phyloP scores from a whole-genome alignment of 2,113 vertebrate genomes.

The Ardeotis arabs region DNA sequence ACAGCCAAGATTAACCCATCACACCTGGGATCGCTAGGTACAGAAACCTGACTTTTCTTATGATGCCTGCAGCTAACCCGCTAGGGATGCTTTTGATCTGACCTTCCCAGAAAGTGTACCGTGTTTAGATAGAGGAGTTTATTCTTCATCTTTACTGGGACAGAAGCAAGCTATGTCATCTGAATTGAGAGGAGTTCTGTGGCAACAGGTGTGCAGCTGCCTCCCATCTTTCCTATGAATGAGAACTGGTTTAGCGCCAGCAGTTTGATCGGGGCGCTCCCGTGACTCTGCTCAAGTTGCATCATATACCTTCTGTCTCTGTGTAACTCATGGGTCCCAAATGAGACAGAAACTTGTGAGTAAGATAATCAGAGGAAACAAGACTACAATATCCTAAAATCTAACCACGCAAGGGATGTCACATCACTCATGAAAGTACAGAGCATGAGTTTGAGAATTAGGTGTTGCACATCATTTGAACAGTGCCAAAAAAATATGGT shows the following conservation, averaged over 20 bases:
- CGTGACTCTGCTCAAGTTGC: neutral
- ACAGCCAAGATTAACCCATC: neutral
- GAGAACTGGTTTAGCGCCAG: neutral
- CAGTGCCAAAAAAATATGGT: neutral
- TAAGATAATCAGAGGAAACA: neutral
- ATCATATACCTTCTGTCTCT: neutral
- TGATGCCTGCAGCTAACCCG: neutral
- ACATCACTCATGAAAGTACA: neutral
- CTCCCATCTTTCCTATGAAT: accelerated
- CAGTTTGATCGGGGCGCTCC: neutral
- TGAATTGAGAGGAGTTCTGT: neutral
- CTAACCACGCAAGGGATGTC: neutral
- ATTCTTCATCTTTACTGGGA: neutral
- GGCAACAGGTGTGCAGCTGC: neutral
- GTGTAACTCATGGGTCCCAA: neutral
- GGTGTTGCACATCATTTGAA: neutral
- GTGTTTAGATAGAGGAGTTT: neutral
- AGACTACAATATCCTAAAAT: neutral
- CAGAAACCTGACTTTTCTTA: neutral
- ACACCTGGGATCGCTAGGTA: neutral
- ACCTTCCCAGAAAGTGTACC: neutral
- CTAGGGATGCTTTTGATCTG: neutral
- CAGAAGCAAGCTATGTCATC: neutral
- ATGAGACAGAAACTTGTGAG: neutral
- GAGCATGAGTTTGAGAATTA: neutral